phyloP scores from a whole-genome alignment of 2,888 invertebrate genomes.

The Flexamia atlantica region DNA sequence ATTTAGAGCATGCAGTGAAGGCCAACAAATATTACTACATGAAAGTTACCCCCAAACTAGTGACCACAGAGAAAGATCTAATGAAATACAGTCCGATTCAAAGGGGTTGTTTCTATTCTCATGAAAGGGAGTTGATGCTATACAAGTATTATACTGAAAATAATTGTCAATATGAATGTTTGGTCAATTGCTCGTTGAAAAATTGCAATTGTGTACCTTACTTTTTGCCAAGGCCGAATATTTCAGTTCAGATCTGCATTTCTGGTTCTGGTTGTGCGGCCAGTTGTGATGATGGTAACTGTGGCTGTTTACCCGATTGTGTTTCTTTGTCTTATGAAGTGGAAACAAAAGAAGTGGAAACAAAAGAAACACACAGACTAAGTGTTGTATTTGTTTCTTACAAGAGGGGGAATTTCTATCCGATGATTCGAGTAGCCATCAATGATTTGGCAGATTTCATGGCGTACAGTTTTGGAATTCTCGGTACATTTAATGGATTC shows the following conservation, averaged over 20 bases:
- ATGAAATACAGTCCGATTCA: background rate
- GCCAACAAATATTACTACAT: background rate
- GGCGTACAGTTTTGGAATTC: too few relatives aligned
- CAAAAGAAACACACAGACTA: background rate
- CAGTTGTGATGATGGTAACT: background rate
- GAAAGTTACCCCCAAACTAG: background rate
- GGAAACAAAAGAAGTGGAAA: too few relatives aligned
- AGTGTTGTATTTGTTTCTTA: background rate
- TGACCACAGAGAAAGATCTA: background rate
- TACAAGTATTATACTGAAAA: background rate
- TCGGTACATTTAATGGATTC: too few relatives aligned
- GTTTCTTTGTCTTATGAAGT: too few relatives aligned
- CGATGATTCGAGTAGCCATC: too few relatives aligned
- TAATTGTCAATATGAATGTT: background rate
- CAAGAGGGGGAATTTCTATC: too few relatives aligned
- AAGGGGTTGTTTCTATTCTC: conserved; percentile 16
- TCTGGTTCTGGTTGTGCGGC: too few relatives aligned
- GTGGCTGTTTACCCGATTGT: too few relatives aligned
- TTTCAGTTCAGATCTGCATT: background rate
- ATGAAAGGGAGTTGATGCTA: too few relatives aligned
- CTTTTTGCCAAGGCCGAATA: too few relatives aligned
- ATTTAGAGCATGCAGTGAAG: background rate
- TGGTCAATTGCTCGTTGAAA: background rate
- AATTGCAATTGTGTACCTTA: background rate
- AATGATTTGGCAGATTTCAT: too few relatives aligned